Evolutionary conservation across 2,113 vertebrate species (phyloP).

Genomic region (Panurus biarmicus): DNA sequence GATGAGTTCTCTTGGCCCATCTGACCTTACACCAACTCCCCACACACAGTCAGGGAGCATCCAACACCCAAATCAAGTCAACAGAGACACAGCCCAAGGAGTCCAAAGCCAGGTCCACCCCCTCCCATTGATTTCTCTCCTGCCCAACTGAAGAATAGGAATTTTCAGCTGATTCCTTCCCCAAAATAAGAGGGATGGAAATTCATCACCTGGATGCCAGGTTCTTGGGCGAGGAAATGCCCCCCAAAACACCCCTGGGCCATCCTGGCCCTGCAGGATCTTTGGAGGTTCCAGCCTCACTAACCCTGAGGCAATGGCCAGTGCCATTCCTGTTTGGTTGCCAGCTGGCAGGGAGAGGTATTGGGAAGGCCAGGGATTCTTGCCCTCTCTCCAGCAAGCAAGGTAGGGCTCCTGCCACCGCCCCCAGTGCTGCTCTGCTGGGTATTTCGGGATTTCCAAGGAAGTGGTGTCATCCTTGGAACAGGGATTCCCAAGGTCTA

Average conservation of each 20-base stretch:
- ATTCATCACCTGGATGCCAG: neutral
- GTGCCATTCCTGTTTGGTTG: neutral
- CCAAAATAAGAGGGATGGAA: neutral
- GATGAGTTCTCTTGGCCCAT: neutral
- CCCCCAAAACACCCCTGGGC: neutral
- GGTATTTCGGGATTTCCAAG: neutral
- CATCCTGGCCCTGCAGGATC: neutral
- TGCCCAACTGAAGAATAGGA: neutral
- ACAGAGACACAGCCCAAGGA: neutral
- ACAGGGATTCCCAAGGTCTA: constrained; percentile 28
- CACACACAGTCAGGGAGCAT: neutral
- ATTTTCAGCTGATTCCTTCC: neutral
- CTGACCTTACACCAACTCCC: neutral
- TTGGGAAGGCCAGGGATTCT: neutral
- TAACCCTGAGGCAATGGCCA: neutral
- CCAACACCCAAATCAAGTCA: neutral
- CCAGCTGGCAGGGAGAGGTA: neutral
- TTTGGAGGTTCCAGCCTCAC: neutral
- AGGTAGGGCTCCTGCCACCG: neutral
- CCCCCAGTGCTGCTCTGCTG: fast-evolving
- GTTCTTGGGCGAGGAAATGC: neutral
- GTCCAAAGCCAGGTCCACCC: neutral
- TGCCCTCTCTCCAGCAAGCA: neutral
- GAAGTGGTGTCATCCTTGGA: neutral
- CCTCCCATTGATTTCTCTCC: neutral